A percentile compares a stretch with the other conserved stretches of the same genome.
phyloP scores from a whole-genome alignment of 2,797 vertebrate species.

The Apodemus agrarius region DNA sequence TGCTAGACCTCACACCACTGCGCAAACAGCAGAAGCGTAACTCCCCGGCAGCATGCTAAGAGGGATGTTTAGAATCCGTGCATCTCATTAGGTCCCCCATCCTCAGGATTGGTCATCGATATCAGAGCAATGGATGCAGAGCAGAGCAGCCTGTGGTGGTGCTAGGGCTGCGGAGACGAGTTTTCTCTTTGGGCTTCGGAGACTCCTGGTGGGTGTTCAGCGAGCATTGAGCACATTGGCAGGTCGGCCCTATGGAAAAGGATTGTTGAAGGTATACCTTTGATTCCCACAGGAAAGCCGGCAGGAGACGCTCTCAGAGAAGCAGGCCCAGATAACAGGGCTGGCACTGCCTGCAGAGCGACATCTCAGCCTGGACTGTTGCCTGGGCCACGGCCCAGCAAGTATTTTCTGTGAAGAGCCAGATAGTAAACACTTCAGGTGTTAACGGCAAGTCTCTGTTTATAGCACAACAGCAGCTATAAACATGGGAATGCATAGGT shows the following conservation, averaged over 20 bases:
- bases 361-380: neutral
- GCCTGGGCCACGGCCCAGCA: neutral
- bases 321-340: neutral
- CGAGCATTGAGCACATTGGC: accelerated
- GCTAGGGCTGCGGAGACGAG: neutral
- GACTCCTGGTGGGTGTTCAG: neutral
- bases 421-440: neutral
- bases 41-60: neutral
- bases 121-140: neutral
- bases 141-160: neutral
- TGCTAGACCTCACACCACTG: accelerated
- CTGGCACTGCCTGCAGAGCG: neutral
- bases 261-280: neutral
- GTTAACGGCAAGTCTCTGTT: neutral
- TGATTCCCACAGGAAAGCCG: neutral
- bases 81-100: neutral
- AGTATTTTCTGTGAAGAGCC: too few relatives aligned
- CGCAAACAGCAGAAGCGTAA: accelerated
- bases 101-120: too few relatives aligned
- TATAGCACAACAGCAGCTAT: neutral
- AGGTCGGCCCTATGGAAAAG: neutral
- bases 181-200: neutral
- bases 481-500: neutral
- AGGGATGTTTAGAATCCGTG: neutral
- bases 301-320: neutral